Conservation (phyloP, 2,113 vertebrate genomes). For the Carollia perspicillata region DNA sequence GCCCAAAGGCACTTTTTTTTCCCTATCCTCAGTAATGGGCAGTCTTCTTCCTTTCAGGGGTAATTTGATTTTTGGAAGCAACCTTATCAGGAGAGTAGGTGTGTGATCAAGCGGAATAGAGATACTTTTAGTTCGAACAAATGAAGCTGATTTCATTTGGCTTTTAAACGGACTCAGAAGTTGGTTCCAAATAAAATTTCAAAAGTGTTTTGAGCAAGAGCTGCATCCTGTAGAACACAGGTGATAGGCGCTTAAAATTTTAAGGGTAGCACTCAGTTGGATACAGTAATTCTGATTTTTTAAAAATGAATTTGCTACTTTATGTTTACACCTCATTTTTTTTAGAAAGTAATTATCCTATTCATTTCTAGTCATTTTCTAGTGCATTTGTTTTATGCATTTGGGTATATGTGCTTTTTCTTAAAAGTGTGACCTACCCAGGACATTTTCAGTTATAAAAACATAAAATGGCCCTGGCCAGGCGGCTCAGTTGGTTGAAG, state of each 20-base stretch:
- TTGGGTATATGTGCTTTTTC: not conserved
- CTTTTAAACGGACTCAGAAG: conserved; percentile 3
- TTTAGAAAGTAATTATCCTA: not conserved
- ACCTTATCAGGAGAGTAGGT: not conserved
- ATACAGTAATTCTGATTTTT: not conserved
- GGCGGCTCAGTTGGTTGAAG: not conserved
- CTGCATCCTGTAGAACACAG: not conserved
- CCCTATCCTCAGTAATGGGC: not conserved
- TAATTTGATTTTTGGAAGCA: not conserved
- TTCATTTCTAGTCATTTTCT: not conserved
- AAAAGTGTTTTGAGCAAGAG: not conserved
- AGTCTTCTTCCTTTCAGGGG: not conserved
- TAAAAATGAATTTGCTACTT: not conserved
- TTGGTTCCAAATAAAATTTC: not conserved
- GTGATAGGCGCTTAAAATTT: not conserved
- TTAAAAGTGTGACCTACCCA: not conserved
- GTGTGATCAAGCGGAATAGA: not conserved
- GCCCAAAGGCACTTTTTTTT: not conserved
- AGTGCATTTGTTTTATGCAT: not conserved
- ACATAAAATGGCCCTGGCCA: not conserved
- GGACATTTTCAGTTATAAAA: conserved; percentile 5
- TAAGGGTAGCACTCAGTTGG: not conserved
- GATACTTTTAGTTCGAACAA: conserved; percentile 37
- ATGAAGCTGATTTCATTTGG: conserved; percentile 7
- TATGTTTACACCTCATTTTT: not conserved